phyloP scores from a whole-genome alignment of 2,113 vertebrate genomes.

The Eolophus roseicapilla region DNA sequence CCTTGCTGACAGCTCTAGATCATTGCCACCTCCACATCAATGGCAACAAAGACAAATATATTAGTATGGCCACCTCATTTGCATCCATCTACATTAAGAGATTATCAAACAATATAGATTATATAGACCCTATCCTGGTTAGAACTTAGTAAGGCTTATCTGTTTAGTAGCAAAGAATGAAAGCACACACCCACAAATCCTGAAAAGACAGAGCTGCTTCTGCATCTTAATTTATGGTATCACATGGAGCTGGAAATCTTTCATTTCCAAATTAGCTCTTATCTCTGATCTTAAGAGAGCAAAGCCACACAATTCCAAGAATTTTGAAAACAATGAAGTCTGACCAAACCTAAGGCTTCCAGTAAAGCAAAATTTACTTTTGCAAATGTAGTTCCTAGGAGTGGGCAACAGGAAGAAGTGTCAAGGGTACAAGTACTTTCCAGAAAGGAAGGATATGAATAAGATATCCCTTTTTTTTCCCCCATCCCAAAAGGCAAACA shows the following conservation, averaged over 20 bases:
- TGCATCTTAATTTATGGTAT: background rate
- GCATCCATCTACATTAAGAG: background rate
- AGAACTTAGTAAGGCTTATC: background rate
- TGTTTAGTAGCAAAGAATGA: background rate
- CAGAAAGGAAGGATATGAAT: conserved; percentile 68
- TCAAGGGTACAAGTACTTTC: conserved; percentile 30
- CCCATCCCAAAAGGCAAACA: background rate
- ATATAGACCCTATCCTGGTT: background rate
- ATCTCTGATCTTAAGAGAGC: background rate
- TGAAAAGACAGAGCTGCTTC: background rate
- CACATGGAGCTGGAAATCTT: background rate
- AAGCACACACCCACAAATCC: background rate
- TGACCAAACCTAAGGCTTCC: background rate
- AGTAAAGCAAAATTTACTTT: conserved; percentile 10
- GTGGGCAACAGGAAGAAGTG: conserved; percentile 22
- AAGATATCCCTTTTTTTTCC: background rate
- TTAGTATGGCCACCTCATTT: background rate
- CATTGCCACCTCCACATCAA: background rate
- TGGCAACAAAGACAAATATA: background rate
- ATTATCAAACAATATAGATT: background rate
- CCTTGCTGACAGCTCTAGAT: background rate
- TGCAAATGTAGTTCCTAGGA: background rate
- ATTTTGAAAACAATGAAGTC: background rate
- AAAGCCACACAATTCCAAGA: background rate
- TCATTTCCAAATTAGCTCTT: background rate